Evolutionary conservation across 2,797 vertebrate genomes (phyloP), one percentile per base, ranked within the genome.

Genomic region (Mormyrops attenuatus): DNA sequence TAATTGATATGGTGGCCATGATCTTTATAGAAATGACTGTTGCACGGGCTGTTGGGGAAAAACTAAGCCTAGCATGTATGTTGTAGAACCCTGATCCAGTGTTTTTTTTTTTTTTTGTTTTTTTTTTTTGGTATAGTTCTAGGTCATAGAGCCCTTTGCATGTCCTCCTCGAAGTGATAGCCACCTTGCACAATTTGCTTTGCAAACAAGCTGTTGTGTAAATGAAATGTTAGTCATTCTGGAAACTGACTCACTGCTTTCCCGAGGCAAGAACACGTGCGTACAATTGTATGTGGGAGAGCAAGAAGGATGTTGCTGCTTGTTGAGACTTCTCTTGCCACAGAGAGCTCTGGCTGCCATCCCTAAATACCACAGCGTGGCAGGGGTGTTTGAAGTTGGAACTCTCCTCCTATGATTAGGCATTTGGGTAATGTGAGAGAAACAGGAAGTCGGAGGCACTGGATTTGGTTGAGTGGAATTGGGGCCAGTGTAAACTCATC

Each of bases 191-290:
- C 82, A 85, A 50, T 85, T 85, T 85, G 82, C 82, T 49, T 85
- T 85, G 82, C 82, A 85, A 85, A 85, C 82, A 85, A 22, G 49
- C 47, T 57, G 53, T 88, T 87, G 85, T 55, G 85, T 87, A 55
- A 57, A 88, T 26, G 57, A 66, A 77, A 77, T 50, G 41, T 50
- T 88, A 73, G 63, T 80, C 63, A 77, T 77, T 77, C 87, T 38
- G 63, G 87, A 88, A 88, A 88, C 57, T 88, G 87, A 88, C 87
- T 88, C 53, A 63, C 86, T 30, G 38, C 52, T 63, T 44, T 20
- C 38, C 93, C 92, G 38, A 91, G 88, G 84, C 88, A 4, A 22
- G 69, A 86, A 87, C 89, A 77, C 90, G 26, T 90, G 89, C 91
- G 91, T 93, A 89, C 89, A 80, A 8, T 80, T 85, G 82, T 85